Percentiles rank a stretch among this genome's conserved stretches.
Evolutionary conservation across 2,113 vertebrate species (phyloP).

Genomic region (Myotis davidii): DNA sequence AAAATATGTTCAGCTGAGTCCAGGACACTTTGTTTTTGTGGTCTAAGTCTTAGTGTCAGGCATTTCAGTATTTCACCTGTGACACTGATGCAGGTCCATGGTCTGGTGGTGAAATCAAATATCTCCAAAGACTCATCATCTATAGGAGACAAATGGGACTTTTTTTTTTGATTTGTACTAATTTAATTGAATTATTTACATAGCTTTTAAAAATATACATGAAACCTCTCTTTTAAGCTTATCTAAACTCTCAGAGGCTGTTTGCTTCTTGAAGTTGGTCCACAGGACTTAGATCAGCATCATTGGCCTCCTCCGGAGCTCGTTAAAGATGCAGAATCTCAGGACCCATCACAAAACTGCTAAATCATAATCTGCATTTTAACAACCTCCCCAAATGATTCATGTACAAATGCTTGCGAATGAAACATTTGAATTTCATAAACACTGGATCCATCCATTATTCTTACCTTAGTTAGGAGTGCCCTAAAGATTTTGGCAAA

Average conservation of each 20-base stretch:
- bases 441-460: neutral
- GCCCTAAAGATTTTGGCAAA: constrained; percentile 8
- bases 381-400: neutral
- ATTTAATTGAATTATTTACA: neutral
- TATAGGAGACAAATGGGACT: neutral
- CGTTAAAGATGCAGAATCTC: neutral
- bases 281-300: neutral
- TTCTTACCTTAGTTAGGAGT: constrained; percentile 5
- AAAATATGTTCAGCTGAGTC: neutral
- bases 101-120: neutral
- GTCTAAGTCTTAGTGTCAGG: neutral
- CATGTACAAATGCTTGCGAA: neutral
- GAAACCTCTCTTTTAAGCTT: neutral
- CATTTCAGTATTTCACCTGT: neutral
- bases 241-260: neutral
- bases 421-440: constrained; percentile 11
- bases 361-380: neutral
- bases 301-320: neutral
- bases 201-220: neutral
- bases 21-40: neutral
- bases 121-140: neutral
- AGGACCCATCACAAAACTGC: neutral
- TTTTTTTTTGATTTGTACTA: neutral
- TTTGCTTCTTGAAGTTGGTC: neutral
- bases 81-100: neutral